Conservation (phyloP, 2,888 invertebrate genomes). For the Orchesellides sinensis region DNA sequence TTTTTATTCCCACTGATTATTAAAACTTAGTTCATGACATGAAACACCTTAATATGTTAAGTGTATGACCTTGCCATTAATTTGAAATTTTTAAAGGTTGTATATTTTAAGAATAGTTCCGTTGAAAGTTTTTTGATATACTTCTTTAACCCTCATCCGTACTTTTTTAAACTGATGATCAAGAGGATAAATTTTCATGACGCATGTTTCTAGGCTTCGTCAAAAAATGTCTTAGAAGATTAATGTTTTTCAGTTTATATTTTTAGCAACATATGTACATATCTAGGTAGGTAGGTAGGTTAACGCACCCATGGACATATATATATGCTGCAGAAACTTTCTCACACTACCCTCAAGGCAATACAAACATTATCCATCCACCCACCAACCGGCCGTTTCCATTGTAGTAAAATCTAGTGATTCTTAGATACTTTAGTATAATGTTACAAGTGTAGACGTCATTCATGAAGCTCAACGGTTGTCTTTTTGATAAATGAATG, state of each 20-base stretch:
- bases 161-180: no score
- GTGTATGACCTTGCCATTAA: neutral
- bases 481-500: no score
- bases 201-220: neutral
- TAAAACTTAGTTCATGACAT: neutral
- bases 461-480: no score
- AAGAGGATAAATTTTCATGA: neutral
- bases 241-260: neutral
- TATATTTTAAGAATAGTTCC: no score
- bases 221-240: neutral
- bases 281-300: neutral
- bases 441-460: no score
- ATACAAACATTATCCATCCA: constrained; percentile 28
- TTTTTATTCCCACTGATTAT: neutral
- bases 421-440: no score
- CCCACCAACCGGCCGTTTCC: constrained; percentile 27
- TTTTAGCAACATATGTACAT: neutral
- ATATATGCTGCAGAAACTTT: neutral
- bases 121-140: no score
- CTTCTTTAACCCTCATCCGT: no score
- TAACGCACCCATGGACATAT: neutral
- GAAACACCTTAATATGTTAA: neutral
- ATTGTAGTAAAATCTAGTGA: no score
- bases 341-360: constrained; percentile 41
- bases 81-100: neutral